phyloP scores from a whole-genome alignment of 2,113 vertebrate species.

The Hemiprocne comata region DNA sequence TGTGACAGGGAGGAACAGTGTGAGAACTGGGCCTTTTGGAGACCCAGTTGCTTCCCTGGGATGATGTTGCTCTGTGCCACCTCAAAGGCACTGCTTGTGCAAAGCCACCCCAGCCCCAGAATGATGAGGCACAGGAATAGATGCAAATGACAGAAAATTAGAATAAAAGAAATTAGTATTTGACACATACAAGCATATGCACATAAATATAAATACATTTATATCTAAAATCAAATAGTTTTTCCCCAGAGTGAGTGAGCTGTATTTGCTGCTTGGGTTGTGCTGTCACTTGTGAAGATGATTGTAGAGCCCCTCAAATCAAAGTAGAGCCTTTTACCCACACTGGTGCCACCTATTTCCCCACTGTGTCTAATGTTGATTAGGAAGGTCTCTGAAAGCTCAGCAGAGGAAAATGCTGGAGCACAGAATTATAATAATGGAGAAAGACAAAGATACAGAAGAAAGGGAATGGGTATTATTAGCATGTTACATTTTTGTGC shows the following conservation, averaged over 20 bases:
- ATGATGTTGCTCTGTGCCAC: not conserved
- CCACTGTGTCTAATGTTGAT: slow-evolving; percentile 28
- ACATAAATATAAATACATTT: slow-evolving; percentile 71
- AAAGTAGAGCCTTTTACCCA: not conserved
- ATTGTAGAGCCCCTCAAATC: slow-evolving; percentile 42
- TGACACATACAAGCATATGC: slow-evolving; percentile 37
- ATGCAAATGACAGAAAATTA: slow-evolving; percentile 45
- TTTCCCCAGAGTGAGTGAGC: slow-evolving; percentile 59
- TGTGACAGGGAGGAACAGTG: not conserved
- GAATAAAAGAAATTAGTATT: slow-evolving; percentile 65
- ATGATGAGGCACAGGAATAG: not conserved
- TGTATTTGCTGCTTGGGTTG: slow-evolving; percentile 40
- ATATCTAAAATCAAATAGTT: slow-evolving; percentile 55
- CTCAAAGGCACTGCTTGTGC: not conserved
- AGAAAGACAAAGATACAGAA: slow-evolving; percentile 30
- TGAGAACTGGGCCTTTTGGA: not conserved
- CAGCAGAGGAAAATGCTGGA: slow-evolving; percentile 36
- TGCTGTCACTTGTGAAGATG: slow-evolving; percentile 42
- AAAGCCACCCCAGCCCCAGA: not conserved
- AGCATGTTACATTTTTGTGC: not conserved
- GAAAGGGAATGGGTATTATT: not conserved
- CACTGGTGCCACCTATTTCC: not conserved
- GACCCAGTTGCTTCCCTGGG: not conserved
- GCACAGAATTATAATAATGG: slow-evolving; percentile 35
- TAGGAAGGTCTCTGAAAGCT: slow-evolving; percentile 59